Evolutionary conservation across 2,888 invertebrate species (phyloP).

Genomic region (Archaeoteleia sp.): DNA sequence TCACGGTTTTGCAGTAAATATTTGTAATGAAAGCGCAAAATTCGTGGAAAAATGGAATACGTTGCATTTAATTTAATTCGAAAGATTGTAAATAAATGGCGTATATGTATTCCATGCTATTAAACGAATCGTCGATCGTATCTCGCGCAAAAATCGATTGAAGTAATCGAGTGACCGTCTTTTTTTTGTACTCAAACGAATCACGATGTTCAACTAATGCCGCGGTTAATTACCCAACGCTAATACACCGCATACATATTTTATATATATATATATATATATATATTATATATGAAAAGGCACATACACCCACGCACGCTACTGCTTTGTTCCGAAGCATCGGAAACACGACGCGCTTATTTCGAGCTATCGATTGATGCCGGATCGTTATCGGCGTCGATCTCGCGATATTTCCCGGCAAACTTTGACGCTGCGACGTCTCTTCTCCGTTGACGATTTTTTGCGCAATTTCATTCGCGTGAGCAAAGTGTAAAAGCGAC

Average conservation of each 20-base stretch:
- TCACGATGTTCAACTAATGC: constrained; percentile 30
- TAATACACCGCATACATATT: constrained; percentile 9
- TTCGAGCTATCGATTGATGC: constrained; percentile 10
- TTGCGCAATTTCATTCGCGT: constrained; percentile 25
- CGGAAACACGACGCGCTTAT: constrained; percentile 5
- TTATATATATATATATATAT: neutral
- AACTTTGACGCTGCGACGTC: constrained; percentile 22
- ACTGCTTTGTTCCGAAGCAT: constrained; percentile 22
- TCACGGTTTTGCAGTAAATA: too few species aligned
- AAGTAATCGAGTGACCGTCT: constrained; percentile 7
- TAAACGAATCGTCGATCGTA: too few species aligned
- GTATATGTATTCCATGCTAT: too few species aligned
- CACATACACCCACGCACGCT: neutral
- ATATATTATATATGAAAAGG: neutral
- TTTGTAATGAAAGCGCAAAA: too few species aligned
- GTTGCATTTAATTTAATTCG: too few species aligned
- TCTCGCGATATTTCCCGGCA: constrained; percentile 27
- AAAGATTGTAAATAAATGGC: too few species aligned
- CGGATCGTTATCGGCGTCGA: too few species aligned
- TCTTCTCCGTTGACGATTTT: constrained; percentile 3
- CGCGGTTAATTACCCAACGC: constrained; percentile 36
- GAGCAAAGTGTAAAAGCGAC: constrained; percentile 28
- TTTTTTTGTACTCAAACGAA: constrained; percentile 27
- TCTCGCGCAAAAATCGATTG: constrained; percentile 7
- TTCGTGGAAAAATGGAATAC: too few species aligned